phyloP scores from a whole-genome alignment of 1,140 invertebrate genomes.

The Ylistrum balloti region DNA sequence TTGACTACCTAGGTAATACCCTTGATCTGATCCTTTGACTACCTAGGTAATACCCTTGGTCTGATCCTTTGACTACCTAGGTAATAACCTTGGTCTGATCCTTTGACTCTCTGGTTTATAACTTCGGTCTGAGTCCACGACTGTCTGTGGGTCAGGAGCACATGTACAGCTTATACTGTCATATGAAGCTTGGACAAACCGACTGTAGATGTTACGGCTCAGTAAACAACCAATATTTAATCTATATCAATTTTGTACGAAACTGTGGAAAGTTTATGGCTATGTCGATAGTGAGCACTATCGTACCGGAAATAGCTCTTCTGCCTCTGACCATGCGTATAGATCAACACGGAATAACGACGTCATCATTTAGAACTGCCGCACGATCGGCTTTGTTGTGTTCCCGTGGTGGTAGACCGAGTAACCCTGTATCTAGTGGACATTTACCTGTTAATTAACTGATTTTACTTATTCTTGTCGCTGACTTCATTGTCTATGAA shows the following conservation, averaged over 20 bases:
- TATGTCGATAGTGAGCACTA: background rate
- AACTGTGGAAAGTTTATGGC: background rate
- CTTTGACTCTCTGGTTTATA: too few relatives aligned
- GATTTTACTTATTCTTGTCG: background rate
- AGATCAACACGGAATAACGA: background rate
- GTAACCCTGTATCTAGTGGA: background rate
- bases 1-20: too few relatives aligned
- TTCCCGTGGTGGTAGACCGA: background rate
- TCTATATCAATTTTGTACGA: conserved; percentile 35
- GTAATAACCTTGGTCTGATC: too few relatives aligned
- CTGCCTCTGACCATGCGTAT: background rate
- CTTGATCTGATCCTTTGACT: too few relatives aligned
- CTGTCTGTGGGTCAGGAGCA: too few relatives aligned
- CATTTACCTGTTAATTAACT: background rate
- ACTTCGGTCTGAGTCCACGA: too few relatives aligned
- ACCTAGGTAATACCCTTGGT: too few relatives aligned
- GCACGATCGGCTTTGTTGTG: too few relatives aligned
- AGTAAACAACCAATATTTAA: background rate
- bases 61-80: too few relatives aligned
- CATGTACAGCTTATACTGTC: too few relatives aligned
- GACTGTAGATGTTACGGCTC: background rate
- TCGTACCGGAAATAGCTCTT: background rate
- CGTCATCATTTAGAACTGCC: background rate
- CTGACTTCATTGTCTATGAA: background rate
- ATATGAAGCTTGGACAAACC: background rate